A percentile compares a stretch with the other conserved stretches of the same genome.
Evolutionary conservation across 2,888 invertebrate genomes (phyloP).

Genomic region (Andrena marginata): DNA sequence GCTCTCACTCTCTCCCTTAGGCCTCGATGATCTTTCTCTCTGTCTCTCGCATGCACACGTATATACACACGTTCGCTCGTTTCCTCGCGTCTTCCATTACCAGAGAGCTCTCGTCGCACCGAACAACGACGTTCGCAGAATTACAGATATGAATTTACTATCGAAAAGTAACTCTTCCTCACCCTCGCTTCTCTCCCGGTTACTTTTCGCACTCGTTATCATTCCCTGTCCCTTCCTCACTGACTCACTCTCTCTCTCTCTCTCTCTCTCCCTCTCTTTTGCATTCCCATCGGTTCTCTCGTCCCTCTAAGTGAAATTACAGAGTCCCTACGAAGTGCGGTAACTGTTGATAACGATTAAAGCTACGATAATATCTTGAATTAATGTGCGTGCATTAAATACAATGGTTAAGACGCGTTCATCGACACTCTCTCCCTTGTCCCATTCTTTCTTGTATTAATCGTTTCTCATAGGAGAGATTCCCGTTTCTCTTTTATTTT

Average conservation of each 20-base stretch:
- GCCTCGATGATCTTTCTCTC: background rate
- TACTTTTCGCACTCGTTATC: constrained; percentile 16
- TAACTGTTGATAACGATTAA: constrained; percentile 83
- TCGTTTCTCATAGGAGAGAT: constrained; percentile 71
- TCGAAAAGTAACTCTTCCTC: constrained; percentile 29
- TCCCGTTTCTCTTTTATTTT: constrained; percentile 15
- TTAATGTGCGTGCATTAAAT: constrained; percentile 82
- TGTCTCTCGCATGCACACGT: background rate
- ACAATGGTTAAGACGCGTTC: constrained; percentile 76
- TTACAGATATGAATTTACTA: constrained; percentile 48
- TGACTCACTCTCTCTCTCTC: too few species aligned
- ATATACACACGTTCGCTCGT: background rate
- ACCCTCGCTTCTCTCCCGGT: constrained; percentile 16
- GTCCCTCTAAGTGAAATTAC: constrained; percentile 79
- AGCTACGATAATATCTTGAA: constrained; percentile 84
- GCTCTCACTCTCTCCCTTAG: background rate
- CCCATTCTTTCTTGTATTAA: constrained; percentile 61
- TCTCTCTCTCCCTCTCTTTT: constrained; percentile 18
- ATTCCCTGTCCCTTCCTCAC: background rate
- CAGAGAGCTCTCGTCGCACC: constrained; percentile 35
- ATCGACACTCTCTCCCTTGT: constrained; percentile 30
- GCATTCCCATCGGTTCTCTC: constrained; percentile 48
- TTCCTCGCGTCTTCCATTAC: constrained; percentile 19
- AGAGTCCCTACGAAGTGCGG: constrained; percentile 83
- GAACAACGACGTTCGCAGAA: constrained; percentile 43